Percentiles rank a stretch among this genome's conserved stretches.
phyloP scores from a whole-genome alignment of 1,140 invertebrate genomes.

The Apis mellifera region DNA sequence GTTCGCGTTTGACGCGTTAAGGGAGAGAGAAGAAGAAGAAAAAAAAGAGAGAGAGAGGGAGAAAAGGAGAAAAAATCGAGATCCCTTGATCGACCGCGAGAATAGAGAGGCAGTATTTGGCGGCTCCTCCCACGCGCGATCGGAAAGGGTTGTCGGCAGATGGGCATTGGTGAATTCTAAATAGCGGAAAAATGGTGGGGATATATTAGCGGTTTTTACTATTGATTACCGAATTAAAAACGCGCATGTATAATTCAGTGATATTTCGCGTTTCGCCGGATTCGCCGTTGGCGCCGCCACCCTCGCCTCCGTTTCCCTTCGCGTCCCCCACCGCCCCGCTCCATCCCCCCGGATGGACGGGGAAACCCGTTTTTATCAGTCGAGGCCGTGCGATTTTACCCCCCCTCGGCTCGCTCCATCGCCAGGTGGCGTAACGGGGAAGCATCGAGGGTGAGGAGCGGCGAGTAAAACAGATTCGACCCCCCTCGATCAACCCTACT shows the following conservation, averaged over 20 bases:
- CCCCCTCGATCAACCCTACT: too few species aligned
- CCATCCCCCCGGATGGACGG: too few species aligned
- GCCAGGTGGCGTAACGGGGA: slow-evolving; percentile 38
- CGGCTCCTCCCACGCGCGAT: slow-evolving; percentile 68
- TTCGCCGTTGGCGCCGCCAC: slow-evolving; percentile 52
- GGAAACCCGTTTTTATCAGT: background rate
- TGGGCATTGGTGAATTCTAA: slow-evolving; percentile 59
- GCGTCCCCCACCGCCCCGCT: background rate
- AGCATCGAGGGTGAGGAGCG: background rate
- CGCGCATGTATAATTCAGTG: slow-evolving; percentile 78
- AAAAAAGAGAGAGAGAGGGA: too few species aligned
- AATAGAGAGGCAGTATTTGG: slow-evolving; percentile 23
- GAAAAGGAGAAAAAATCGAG: slow-evolving; percentile 5
- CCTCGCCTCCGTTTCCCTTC: background rate
- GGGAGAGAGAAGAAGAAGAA: too few species aligned
- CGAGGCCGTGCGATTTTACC: background rate
- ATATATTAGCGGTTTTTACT: slow-evolving; percentile 74
- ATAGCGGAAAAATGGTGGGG: slow-evolving; percentile 61
- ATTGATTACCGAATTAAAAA: slow-evolving; percentile 79
- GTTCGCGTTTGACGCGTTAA: too few species aligned
- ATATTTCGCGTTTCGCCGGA: slow-evolving; percentile 54
- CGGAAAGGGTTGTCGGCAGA: slow-evolving; percentile 60
- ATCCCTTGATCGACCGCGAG: slow-evolving; percentile 37
- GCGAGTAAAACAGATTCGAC: background rate
- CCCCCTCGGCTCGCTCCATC: background rate